Evolutionary conservation across 2,797 vertebrate species (phyloP).

Genomic region (Liasis olivaceus): DNA sequence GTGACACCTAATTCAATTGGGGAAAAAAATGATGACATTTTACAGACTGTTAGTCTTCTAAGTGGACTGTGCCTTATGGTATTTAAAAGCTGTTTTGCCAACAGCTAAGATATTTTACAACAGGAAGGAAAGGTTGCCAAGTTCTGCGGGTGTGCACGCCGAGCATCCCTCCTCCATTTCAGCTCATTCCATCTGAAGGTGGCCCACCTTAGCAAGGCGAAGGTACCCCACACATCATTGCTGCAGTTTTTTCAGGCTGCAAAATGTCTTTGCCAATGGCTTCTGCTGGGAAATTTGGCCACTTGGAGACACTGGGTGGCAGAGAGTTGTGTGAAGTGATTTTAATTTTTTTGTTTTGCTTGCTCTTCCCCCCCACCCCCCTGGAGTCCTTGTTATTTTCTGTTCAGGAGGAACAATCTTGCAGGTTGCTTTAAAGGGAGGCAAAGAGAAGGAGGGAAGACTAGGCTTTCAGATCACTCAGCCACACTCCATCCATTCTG

Average conservation of each 20-base stretch:
- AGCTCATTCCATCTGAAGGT: constrained; percentile 46
- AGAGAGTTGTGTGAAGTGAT: too few relatives aligned
- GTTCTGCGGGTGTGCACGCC: constrained; percentile 11
- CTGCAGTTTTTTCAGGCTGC: constrained; percentile 57
- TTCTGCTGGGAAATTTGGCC: constrained; percentile 37
- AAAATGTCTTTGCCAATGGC: constrained; percentile 49
- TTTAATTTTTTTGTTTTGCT: background rate
- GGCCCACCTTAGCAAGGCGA: constrained; percentile 48
- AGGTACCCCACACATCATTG: constrained; percentile 54
- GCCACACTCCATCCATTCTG: too few relatives aligned
- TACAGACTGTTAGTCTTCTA: constrained; percentile 57
- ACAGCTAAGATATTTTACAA: constrained; percentile 44
- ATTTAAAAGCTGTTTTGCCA: constrained; percentile 57
- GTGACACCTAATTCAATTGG: constrained; percentile 47
- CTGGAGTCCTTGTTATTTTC: background rate
- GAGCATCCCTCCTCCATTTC: constrained; percentile 29
- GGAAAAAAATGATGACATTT: constrained; percentile 64
- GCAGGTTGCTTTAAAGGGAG: background rate
- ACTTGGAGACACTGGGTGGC: background rate
- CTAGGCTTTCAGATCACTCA: too few relatives aligned
- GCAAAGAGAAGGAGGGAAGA: too few relatives aligned
- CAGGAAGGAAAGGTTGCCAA: constrained; percentile 20
- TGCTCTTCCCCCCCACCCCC: background rate
- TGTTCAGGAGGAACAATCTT: background rate
- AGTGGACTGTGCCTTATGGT: constrained; percentile 53